These are phyloP conservation scores for Lota lota DNA, from an alignment of 2,113 vertebrate genomes.

Conservation along the genomic window DNA sequence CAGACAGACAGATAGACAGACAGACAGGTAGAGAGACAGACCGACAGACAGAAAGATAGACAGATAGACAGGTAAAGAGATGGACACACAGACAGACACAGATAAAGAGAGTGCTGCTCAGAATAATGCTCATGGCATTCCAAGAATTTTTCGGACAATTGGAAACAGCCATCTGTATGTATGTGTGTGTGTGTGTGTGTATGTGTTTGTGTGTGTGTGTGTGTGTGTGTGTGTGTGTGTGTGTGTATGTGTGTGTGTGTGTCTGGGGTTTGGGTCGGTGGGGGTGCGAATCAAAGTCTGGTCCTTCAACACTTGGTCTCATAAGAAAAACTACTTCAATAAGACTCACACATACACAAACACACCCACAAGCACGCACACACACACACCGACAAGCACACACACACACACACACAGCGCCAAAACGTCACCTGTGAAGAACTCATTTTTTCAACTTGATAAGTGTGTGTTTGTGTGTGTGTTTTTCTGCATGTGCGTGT, in stretches of 20 bases:
- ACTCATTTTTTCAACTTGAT: too few relatives aligned
- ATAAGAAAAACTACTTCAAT: neutral
- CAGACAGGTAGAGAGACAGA: neutral
- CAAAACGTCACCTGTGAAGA: too few relatives aligned
- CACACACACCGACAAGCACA: too few relatives aligned
- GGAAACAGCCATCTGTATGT: neutral
- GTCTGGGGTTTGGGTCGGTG: constrained; percentile 4
- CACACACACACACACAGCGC: too few relatives aligned
- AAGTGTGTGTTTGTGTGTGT: neutral
- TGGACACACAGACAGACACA: neutral
- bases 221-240: constrained; percentile 10
- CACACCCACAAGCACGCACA: too few relatives aligned
- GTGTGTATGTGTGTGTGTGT: constrained; percentile 16
- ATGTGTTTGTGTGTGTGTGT: neutral
- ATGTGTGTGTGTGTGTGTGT: constrained; percentile 6
- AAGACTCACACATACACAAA: neutral
- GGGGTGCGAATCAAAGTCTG: neutral
- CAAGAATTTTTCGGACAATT: too few relatives aligned
- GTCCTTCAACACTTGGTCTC: neutral
- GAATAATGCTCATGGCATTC: neutral
- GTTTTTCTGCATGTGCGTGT: constrained; percentile 4
- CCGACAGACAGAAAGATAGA: neutral
- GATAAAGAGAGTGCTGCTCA: neutral
- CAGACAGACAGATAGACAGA: neutral
- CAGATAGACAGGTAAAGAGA: neutral